Evolutionary conservation across 2,797 vertebrate genomes (phyloP), one percentile per base, ranked within the genome.

Genomic region (Euthynnus affinis): DNA sequence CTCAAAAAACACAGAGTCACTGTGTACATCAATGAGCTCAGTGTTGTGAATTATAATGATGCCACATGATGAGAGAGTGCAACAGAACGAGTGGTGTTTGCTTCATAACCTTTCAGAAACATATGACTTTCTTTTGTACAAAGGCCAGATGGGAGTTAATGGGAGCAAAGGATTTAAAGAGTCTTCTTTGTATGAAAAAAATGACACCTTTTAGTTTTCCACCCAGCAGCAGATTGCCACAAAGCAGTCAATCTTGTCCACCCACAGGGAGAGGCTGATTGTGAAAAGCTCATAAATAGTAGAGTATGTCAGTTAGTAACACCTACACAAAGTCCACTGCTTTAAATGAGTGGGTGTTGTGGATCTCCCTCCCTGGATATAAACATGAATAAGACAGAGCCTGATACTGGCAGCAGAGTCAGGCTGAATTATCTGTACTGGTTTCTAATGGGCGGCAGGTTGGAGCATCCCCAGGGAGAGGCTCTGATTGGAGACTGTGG

Each of bases 231-330:
- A 85, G 87, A 88, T 82, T 85, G 74, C 67, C 78, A 74, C 71
- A 84, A 80, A 85, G 80, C 78, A 76, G 87, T 71, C 83, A 74
- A 69, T 79, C 86, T 58, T 68, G 73, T 83, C 78, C 72, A 86
- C 85, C 84, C 84, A 10, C 32, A 34, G 65, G 40, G 49, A 48
- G 65, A 71, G 83, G 48, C 51, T 68, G 84, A 82, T 83, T 89
- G 83, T 87, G 78, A 84, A 81, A 80, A 78, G 80, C 84, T 91
- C 89, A 91, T 93, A 91, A 93, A 94, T 91, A 91, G 88, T 78
- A 9, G 66, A 87, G 78, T 20, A 57, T 89, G 84, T 89, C 89
- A 88, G 82, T 72, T 55, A 60, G 84, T 42, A 56, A 87, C 85
- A 88, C 83, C 84, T 91, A 85, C 82, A 64, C 81, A 71, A 78